A percentile compares a stretch with the other conserved stretches of the same genome.
Conservation (phyloP, 2,797 vertebrate genomes). For the Corythornis leucogaster region DNA sequence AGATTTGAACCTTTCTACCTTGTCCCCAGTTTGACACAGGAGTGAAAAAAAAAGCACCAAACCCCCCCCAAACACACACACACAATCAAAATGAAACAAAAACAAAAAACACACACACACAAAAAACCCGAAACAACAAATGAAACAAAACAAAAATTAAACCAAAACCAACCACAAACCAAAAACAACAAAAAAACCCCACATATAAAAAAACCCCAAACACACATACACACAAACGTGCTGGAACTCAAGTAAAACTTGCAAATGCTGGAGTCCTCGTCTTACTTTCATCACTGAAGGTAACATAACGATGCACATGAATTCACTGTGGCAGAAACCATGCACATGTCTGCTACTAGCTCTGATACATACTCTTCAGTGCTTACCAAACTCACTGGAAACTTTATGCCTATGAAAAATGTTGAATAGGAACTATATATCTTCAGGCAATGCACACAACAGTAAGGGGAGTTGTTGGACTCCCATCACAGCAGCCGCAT, state of each 20-base stretch:
- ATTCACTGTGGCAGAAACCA: not conserved
- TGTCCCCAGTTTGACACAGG: not conserved
- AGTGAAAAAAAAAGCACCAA: not conserved
- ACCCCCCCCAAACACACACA: no score
- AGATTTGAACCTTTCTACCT: not conserved
- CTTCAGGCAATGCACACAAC: not conserved
- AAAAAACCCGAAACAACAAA: no score
- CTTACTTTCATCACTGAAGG: not conserved
- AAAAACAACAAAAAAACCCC: not conserved
- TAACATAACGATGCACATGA: not conserved
- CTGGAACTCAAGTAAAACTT: not conserved
- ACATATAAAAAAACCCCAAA: no score
- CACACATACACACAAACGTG: not conserved
- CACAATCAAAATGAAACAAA: not conserved
- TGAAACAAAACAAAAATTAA: no score
- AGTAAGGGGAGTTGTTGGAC: not conserved
- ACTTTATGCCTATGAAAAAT: not conserved
- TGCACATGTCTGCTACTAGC: not conserved
- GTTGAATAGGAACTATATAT: not conserved
- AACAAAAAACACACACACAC: no score
- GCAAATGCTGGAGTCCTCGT: not conserved
- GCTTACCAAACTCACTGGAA: not conserved
- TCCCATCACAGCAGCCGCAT: not conserved
- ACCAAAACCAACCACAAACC: no score
- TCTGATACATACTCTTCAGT: not conserved